Evolutionary conservation across 2,888 invertebrate species (phyloP).

Genomic region (Epinotia nisella): DNA sequence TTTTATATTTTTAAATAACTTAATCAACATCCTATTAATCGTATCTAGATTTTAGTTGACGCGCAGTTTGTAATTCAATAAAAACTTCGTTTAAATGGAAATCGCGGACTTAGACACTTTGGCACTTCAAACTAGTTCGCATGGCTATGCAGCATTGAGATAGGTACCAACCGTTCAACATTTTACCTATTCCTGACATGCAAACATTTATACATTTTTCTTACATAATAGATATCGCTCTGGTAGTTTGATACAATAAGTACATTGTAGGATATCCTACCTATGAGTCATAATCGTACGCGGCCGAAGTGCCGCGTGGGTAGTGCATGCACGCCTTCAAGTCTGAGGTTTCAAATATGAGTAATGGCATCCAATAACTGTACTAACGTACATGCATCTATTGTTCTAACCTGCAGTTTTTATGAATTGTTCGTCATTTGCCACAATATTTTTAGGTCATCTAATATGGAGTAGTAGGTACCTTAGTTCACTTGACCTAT

Average conservation of each 20-base stretch:
- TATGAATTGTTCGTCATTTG: not conserved
- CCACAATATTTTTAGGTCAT: conserved; percentile 4
- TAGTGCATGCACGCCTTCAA: conserved; percentile 47
- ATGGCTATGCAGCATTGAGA: not conserved
- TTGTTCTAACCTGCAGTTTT: conserved; percentile 24
- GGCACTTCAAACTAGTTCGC: not conserved
- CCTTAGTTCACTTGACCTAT: not conserved
- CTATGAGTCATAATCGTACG: conserved; percentile 30
- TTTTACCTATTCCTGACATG: not conserved
- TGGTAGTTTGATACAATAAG: not conserved
- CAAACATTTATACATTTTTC: not conserved
- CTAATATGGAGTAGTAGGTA: not conserved
- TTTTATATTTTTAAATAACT: not conserved
- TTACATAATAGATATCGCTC: too few species aligned
- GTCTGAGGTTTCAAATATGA: conserved; percentile 52
- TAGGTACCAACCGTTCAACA: not conserved
- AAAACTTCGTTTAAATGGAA: not conserved
- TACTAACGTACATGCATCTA: conserved; percentile 45
- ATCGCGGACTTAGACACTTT: not conserved
- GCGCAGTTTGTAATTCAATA: not conserved
- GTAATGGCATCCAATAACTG: conserved; percentile 47
- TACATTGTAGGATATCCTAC: conserved; percentile 20
- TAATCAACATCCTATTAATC: not conserved
- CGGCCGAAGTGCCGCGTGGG: conserved; percentile 46
- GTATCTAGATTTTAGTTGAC: not conserved